Base-by-base conservation (phyloP, 2,113 vertebrate species). In the Marcusenius ussheri region DNA sequence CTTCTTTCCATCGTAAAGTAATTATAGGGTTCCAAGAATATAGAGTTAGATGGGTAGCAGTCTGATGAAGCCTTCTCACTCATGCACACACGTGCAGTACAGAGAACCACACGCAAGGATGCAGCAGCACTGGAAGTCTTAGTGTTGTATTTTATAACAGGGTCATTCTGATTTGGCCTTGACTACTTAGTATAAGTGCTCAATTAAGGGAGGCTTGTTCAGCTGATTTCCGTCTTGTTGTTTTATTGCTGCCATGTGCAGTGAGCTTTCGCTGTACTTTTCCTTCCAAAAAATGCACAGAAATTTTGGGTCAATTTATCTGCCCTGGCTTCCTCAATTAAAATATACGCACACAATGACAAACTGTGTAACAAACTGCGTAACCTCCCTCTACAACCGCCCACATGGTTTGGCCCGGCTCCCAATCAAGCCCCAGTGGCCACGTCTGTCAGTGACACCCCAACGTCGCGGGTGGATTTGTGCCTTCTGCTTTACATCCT, bases 181-280 rank as follows among this genome's bases (percentile, higher is more conserved):
- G 93, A 94, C 94, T 95, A 94, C 94, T 95, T 95, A 95, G 94
- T 91, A 92, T 94, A 94, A 95, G 94, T 93, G 94, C 94, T 95
- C 94, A 94, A 95, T 96, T 96, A 95, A 94, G 92, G 94, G 91
- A 91, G 93, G 94, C 94, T 94, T 94, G 94, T 94, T 95, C 93
- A 93, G 93, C 93, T 92, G 93, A 95, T 95, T 94, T 95, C 93
- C 93, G 91, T 93, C 92, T 92, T 92, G 88, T 93, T 94, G 90
- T 93, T 91, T 96, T 94, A 95, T 95, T 94, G 93, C 91, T 95
- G 94, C 95, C 95, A 95, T 95, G 94, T 95, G 94, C 94, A 90
- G 91, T 88, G 89, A 70, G 88, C 27, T 83, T 91, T 89, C 89
- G 88, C 87, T 90, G 90, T 89, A 89, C 90, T 89, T 91, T 92